Base-by-base conservation (phyloP, 1,140 invertebrate genomes). In the Drosophila albomicans region DNA sequence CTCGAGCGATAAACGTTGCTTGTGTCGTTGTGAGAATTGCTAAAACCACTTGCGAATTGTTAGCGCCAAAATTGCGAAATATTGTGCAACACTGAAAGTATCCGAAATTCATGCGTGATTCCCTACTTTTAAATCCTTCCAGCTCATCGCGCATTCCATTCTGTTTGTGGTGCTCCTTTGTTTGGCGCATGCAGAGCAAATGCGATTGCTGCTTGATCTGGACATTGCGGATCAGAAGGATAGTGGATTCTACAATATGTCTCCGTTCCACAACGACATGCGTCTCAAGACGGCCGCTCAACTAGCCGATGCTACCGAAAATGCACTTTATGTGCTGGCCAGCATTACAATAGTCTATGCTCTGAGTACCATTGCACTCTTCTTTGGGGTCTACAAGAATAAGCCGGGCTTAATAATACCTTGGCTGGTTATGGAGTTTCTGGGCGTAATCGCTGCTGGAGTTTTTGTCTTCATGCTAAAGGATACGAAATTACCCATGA, bases 221-320 rank as follows among this genome's bases (percentile, higher is more conserved):
- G 91, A 92, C 41, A 92, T 92, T 43, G 57, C 86, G 67, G 92
- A 92, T 75, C 92, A 92, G 41, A 90, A 91, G 75, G 91, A 92
- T 25, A 86, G 78, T 62, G 92, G 87, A 0, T 92, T 86, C 69
- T 92, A 92, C 7, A 87, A 88, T 15, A 81, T 92, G 78, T 76
- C 79, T 5, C 86, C 88, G 0, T 90, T 91, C 15, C 77, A 88
- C 58, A 92, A 92, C 43, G 88, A 92, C 52, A 54, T 91, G 56
- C 79, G 89, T 1, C 65, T 92, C 3, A 79, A 78, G 15, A 86
- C 86, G 3, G 92, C 92, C 0, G 74, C 91, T 2, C 75, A 92
- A 67, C 58, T 92, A 54, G 89, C 85, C 0, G 85, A 86, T 49
- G 82, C 90, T 13, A 92, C 91, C 25, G 86, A 91, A 41, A 81